A percentile compares a stretch with the other conserved stretches of the same genome.
Evolutionary conservation across 2,888 invertebrate genomes (phyloP).

Genomic region (Scaptodrosophila latifasciaeformis): DNA sequence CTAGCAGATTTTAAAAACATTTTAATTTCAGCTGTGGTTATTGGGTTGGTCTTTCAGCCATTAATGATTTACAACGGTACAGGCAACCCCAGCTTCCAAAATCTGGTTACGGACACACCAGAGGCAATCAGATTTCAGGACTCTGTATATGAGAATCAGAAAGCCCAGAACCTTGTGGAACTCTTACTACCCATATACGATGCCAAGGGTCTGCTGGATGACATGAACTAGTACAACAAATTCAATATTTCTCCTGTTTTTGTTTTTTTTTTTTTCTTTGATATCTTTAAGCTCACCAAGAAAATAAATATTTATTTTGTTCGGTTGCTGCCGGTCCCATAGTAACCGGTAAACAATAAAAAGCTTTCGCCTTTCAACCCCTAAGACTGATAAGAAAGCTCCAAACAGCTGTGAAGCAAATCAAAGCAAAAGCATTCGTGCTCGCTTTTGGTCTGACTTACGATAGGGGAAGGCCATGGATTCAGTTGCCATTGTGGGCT

Average conservation of each 20-base stretch:
- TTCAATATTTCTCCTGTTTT: no score
- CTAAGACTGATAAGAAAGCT: conserved; percentile 58
- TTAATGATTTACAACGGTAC: conserved; percentile 63
- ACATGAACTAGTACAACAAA: conserved; percentile 6
- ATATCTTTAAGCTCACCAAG: neutral
- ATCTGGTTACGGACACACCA: conserved; percentile 64
- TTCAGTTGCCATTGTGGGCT: conserved; percentile 49
- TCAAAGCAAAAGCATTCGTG: conserved; percentile 24
- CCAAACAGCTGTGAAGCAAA: conserved; percentile 47
- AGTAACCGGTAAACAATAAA: no score
- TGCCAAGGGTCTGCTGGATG: conserved; percentile 67
- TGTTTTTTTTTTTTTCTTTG: no score
- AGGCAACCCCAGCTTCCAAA: conserved; percentile 61
- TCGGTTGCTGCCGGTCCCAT: no score
- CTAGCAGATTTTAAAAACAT: no score
- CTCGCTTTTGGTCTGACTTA: neutral
- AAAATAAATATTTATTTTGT: neutral
- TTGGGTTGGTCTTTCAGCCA: conserved; percentile 62
- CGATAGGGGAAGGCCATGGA: neutral
- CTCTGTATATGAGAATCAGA: conserved; percentile 56
- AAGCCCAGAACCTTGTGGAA: conserved; percentile 57
- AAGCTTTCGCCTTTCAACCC: conserved; percentile 46
- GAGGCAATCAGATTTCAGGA: conserved; percentile 62
- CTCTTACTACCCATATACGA: conserved; percentile 67
- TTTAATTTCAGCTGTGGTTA: conserved; percentile 51